These are phyloP conservation scores for Sinocyclocheilus anshuiensis DNA, from an alignment of 2,113 vertebrate genomes.

Conservation along the genomic window DNA sequence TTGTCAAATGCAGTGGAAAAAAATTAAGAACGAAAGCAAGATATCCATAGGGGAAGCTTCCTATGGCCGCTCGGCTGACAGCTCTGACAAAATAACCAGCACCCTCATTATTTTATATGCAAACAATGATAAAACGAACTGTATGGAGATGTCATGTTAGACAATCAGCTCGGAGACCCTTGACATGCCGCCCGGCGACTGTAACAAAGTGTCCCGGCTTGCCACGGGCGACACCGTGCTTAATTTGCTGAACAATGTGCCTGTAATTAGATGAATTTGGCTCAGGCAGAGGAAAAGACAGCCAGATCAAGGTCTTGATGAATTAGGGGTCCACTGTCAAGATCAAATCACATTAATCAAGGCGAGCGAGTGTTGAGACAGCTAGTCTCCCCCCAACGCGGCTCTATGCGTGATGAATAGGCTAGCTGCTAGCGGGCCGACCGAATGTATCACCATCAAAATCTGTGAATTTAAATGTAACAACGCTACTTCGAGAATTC, in stretches of 20 bases:
- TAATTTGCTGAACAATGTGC: slow-evolving; percentile 83
- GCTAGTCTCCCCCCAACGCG: slow-evolving; percentile 61
- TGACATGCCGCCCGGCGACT: slow-evolving; percentile 72
- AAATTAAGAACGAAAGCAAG: slow-evolving; percentile 25
- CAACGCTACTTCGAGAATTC: slow-evolving; percentile 69
- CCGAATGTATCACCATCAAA: slow-evolving; percentile 78
- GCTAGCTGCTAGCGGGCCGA: slow-evolving; percentile 67
- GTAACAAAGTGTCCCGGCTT: slow-evolving; percentile 75
- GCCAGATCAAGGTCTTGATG: slow-evolving; percentile 84
- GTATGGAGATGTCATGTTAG: slow-evolving; percentile 72
- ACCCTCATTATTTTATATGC: slow-evolving; percentile 77
- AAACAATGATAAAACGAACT: slow-evolving; percentile 79
- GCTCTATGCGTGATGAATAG: slow-evolving; percentile 75
- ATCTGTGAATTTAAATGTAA: slow-evolving; percentile 78
- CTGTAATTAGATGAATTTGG: slow-evolving; percentile 89
- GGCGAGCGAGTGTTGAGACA: slow-evolving; percentile 74
- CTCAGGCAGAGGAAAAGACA: slow-evolving; percentile 76
- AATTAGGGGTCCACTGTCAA: slow-evolving; percentile 82
- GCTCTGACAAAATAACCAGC: slow-evolving; percentile 73
- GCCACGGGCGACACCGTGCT: slow-evolving; percentile 78
- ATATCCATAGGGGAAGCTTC: slow-evolving; percentile 37
- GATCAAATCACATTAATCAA: slow-evolving; percentile 88
- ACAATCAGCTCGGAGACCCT: slow-evolving; percentile 77
- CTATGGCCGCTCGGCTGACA: slow-evolving; percentile 61
- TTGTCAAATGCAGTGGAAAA: slow-evolving; percentile 21